Percentiles rank a stretch among this genome's conserved stretches.
Conservation (phyloP, 2,113 vertebrate genomes). For the Enhydra lutris region DNA sequence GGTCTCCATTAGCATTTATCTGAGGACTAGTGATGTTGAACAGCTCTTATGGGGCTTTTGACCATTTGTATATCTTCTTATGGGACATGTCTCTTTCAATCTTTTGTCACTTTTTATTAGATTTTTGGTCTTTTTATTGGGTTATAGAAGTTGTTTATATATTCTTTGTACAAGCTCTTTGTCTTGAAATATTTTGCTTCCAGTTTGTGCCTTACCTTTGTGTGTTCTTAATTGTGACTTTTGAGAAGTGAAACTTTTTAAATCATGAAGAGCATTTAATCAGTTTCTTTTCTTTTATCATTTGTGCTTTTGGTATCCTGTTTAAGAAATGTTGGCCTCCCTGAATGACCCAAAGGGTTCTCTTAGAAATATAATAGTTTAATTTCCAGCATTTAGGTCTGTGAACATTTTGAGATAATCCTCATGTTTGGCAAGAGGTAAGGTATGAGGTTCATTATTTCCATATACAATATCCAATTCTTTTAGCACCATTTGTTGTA, state of each 20-base stretch:
- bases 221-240: not conserved
- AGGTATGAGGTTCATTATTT: constrained; percentile 29
- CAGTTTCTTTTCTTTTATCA: not conserved
- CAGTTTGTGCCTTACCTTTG: constrained; percentile 5
- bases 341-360: not conserved
- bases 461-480: not conserved
- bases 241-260: constrained; percentile 2
- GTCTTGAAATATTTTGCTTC: constrained; percentile 39
- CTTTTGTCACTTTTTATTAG: not conserved
- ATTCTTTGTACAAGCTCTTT: not conserved
- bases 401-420: constrained; percentile 1
- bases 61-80: not conserved
- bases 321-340: constrained; percentile 10
- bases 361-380: not conserved
- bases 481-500: not conserved
- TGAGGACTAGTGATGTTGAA: not conserved
- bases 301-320: constrained; percentile 14
- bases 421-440: not conserved
- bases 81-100: not conserved
- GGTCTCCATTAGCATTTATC: constrained; percentile 31
- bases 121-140: not conserved
- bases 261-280: not conserved
- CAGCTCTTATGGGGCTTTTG: not conserved
- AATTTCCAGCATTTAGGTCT: not conserved
- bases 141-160: not conserved